Evolutionary conservation across 2,888 invertebrate genomes (phyloP), one percentile per base, ranked within the genome.

Genomic region (Caenorhabditis sulstoni): DNA sequence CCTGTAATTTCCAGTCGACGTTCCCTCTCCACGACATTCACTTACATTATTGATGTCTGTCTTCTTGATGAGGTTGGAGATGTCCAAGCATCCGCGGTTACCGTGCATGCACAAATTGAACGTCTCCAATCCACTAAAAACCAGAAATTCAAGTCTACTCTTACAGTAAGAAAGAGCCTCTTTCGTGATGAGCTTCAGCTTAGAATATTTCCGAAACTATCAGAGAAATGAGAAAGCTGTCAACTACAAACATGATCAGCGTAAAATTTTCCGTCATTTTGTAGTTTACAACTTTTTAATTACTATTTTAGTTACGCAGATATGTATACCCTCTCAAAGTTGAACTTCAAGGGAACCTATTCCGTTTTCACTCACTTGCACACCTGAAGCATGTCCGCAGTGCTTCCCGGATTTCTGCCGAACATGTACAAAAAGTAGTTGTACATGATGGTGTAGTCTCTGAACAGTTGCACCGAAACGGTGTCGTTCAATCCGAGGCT

Each of bases 391-490:
- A 78, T 74, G 18, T 77, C 81, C 9, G 68, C 57, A 16, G 79
- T 75, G 14, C 55, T 68, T 65, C 83, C 83, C 4, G 81, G 80
- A 59, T 75, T 78, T 37, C 53, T 61, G 29, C 83, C 81, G 59
- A 79, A 80, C 62, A 81, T 66, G 61, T 62, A 74, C 59, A 83
- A 49, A 49, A 81, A 81, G 35, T 81, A 78, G 70, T 83, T 81
- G 67, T 81, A 83, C 78, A 83, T 79, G 41, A 83, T 79, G n/a
- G 83, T 80, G 41, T 79, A 83, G 58, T 83, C 78, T 53, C 75
- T 70, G 74, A 79, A 79, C 18, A 79, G 53, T 14, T 65, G 52
- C 16, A 65, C 4, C 7, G 74, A 74, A 0, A 75, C 70, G 0
- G 79, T 79, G 18, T 74, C 74, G 52, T 79, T 79, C 20, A 79